Conservation (phyloP, 2,888 invertebrate genomes). For the Gryllus longicercus region DNA sequence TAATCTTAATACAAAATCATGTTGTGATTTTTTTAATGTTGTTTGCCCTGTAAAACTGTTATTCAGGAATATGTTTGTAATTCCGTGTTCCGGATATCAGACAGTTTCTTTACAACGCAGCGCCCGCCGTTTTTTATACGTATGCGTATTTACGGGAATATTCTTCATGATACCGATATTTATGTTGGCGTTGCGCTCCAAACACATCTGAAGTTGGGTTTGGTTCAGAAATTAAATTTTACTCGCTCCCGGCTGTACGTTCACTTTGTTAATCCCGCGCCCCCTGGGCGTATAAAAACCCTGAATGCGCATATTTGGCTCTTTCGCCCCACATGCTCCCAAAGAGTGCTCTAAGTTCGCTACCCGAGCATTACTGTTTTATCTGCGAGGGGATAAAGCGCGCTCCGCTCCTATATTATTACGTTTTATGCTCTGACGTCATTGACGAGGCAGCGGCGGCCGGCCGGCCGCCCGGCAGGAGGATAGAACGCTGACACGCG, state of each 20-base stretch:
- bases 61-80: not conserved
- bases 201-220: not conserved
- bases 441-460: not conserved
- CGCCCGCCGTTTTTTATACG: no score
- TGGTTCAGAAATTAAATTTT: conserved; percentile 3
- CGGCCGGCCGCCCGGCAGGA: not conserved
- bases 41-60: not conserved
- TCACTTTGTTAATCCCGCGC: not conserved
- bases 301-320: not conserved
- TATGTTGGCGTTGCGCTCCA: not conserved
- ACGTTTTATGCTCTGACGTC: not conserved
- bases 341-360: not conserved
- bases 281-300: not conserved
- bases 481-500: not conserved
- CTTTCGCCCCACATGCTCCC: no score
- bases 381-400: not conserved
- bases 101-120: no score
- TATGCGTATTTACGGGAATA: not conserved
- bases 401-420: not conserved
- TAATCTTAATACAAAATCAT: not conserved
- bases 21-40: not conserved
- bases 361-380: not conserved
- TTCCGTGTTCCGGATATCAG: not conserved
- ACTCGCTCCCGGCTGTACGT: not conserved
- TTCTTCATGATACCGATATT: not conserved